These are phyloP conservation scores for Glaucidium brasilianum DNA, from an alignment of 2,113 vertebrate genomes.

Conservation along the genomic window DNA sequence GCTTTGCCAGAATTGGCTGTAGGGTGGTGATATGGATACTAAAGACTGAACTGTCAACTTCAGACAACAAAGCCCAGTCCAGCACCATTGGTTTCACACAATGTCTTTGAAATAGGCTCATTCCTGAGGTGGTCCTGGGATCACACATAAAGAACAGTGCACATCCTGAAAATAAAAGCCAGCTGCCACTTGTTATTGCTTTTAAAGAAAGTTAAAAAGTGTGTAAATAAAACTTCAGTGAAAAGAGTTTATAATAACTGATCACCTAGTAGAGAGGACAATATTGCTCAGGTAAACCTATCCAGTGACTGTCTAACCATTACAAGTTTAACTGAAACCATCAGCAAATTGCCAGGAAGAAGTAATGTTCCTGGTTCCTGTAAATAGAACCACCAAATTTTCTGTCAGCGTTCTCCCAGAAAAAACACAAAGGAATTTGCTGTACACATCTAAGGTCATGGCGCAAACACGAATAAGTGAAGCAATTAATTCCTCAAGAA, in stretches of 20 bases:
- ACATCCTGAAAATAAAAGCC: conserved; percentile 49
- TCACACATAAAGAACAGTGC: conserved; percentile 24
- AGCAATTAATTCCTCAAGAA: background rate
- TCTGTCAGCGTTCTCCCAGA: background rate
- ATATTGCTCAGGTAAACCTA: background rate
- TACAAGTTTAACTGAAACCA: background rate
- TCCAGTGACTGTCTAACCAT: conserved; percentile 14
- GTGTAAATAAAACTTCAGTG: background rate
- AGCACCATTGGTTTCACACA: conserved; percentile 50
- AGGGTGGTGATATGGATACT: background rate
- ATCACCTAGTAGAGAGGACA: background rate
- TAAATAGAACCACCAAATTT: background rate
- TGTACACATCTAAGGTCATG: background rate
- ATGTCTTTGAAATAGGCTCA: conserved; percentile 21
- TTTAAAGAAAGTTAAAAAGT: background rate
- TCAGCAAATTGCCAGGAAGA: background rate
- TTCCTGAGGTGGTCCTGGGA: conserved; percentile 30
- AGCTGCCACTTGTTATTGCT: conserved; percentile 3
- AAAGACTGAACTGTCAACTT: conserved; percentile 46
- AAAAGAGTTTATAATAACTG: background rate
- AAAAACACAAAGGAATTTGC: background rate
- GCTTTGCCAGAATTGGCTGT: background rate
- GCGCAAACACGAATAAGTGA: background rate
- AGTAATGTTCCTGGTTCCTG: background rate
- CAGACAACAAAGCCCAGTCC: conserved; percentile 54